phyloP scores from a whole-genome alignment of 2,113 vertebrate genomes.

The Pterocles gutturalis region DNA sequence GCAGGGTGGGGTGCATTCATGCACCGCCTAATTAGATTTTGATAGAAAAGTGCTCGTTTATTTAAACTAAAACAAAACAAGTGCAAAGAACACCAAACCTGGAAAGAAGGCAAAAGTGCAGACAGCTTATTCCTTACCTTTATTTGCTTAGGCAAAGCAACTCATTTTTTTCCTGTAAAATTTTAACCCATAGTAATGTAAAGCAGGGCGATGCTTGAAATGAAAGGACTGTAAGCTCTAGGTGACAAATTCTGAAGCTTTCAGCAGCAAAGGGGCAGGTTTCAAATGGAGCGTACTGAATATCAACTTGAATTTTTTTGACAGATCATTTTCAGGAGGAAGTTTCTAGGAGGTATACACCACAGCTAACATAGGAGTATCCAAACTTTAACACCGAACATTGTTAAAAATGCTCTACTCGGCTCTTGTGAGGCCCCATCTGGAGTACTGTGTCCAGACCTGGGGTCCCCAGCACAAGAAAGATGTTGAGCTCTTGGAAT shows the following conservation, averaged over 20 bases:
- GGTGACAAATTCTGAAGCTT: not conserved
- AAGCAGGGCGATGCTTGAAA: not conserved
- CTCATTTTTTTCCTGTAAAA: not conserved
- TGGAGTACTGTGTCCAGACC: too few relatives aligned
- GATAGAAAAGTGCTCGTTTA: not conserved
- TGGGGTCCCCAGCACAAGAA: too few relatives aligned
- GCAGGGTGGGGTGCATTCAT: not conserved
- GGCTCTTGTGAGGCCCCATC: too few relatives aligned
- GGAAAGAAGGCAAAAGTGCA: not conserved
- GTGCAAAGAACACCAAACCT: not conserved
- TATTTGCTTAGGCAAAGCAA: not conserved
- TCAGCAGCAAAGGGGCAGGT: not conserved
- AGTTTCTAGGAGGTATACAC: not conserved
- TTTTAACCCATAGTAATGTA: not conserved
- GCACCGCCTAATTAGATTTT: not conserved
- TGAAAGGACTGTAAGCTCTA: not conserved
- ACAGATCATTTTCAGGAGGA: not conserved
- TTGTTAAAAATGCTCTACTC: not conserved
- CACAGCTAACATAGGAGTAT: not conserved
- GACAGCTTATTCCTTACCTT: not conserved
- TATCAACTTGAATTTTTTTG: not conserved
- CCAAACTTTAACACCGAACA: not conserved
- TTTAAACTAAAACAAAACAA: not conserved
- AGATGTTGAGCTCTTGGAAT: too few relatives aligned
- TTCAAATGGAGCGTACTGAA: not conserved